phyloP scores from a whole-genome alignment of 2,797 vertebrate genomes.

The Squalus acanthias region DNA sequence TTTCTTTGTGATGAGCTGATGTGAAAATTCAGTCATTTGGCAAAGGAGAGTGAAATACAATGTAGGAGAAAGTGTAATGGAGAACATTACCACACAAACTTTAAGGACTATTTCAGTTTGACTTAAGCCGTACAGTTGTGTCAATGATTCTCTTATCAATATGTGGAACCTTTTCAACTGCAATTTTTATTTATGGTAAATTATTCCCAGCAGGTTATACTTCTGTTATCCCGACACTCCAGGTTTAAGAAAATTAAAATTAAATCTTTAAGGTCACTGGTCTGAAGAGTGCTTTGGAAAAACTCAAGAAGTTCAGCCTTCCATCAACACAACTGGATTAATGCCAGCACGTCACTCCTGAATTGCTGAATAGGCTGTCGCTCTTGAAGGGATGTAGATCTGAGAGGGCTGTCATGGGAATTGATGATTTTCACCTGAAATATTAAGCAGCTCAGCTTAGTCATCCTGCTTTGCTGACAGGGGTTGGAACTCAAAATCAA shows the following conservation, averaged over 20 bases:
- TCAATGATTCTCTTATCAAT: not conserved
- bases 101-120: not conserved
- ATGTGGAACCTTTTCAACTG: slow-evolving; percentile 22
- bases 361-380: slow-evolving; percentile 8
- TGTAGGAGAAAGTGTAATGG: too few species aligned
- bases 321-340: slow-evolving; percentile 18
- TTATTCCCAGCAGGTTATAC: slow-evolving; percentile 28
- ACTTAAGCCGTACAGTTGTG: not conserved
- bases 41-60: not conserved
- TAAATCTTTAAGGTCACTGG: slow-evolving; percentile 31
- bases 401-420: not conserved
- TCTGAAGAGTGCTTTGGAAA: slow-evolving; percentile 29
- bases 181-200: slow-evolving; percentile 35
- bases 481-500: not conserved
- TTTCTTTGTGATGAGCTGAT: not conserved
- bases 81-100: not conserved
- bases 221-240: slow-evolving; percentile 31
- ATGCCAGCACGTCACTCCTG: slow-evolving; percentile 9
- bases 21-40: not conserved
- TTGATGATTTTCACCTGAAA: slow-evolving; percentile 27
- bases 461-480: not conserved
- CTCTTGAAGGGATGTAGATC: slow-evolving; percentile 10
- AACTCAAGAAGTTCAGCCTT: slow-evolving; percentile 21
- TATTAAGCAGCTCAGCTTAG: not conserved
- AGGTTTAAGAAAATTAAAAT: slow-evolving; percentile 36